These are phyloP conservation scores for Tethya wilhelma DNA, from an alignment of 37 sponge, comb jelly and placozoan genomes.

Conservation along the genomic window DNA sequence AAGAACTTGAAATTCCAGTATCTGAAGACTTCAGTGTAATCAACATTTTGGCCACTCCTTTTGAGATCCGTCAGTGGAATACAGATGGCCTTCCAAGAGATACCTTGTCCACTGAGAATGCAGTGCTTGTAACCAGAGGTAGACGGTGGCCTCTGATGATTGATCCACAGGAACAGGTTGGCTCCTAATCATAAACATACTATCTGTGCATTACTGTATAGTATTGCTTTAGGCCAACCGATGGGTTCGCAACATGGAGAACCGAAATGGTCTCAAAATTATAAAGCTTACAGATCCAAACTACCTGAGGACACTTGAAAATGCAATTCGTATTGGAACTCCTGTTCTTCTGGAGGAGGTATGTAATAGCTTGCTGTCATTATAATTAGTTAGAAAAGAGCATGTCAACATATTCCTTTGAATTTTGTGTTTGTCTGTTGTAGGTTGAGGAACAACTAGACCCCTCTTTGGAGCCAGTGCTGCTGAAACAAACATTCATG, in stretches of 20 bases:
- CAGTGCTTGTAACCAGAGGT: slow-evolving; percentile 91
- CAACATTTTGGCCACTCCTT: slow-evolving; percentile 83
- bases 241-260: slow-evolving; percentile 92
- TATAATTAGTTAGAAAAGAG: background rate
- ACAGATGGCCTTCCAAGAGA: slow-evolving; percentile 94
- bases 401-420: no score
- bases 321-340: slow-evolving; percentile 96
- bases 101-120: slow-evolving; percentile 96
- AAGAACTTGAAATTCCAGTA: slow-evolving; percentile 91
- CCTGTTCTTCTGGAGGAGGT: slow-evolving; percentile 98
- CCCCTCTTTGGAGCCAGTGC: slow-evolving; percentile 96
- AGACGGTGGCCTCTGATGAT: slow-evolving; percentile 99
- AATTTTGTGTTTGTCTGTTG: slow-evolving; percentile 3
- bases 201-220: background rate
- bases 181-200: background rate
- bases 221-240: slow-evolving; percentile 79
- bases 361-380: background rate
- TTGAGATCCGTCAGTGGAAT: slow-evolving; percentile 98
- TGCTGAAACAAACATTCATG: slow-evolving; percentile 96
- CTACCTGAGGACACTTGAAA: slow-evolving; percentile 97
- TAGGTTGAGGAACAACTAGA: slow-evolving; percentile 94
- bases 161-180: slow-evolving; percentile 98
- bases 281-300: slow-evolving; percentile 97
- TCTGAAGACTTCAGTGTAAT: slow-evolving; percentile 77
- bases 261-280: slow-evolving; percentile 93